Evolutionary conservation across 2,797 vertebrate genomes (phyloP), one percentile per base, ranked within the genome.

Genomic region (Limnodromus scolopaceus): DNA sequence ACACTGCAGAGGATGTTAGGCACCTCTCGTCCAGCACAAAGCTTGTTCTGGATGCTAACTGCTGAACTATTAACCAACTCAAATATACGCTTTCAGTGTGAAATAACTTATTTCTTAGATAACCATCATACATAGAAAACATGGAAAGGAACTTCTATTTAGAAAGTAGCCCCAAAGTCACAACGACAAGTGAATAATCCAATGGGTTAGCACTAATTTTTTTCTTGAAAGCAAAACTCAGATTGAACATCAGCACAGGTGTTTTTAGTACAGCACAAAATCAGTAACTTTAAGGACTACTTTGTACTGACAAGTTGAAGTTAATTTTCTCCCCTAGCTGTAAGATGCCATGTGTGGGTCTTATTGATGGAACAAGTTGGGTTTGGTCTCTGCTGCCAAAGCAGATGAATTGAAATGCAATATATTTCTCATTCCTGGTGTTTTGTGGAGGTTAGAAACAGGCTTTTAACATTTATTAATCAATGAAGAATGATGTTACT

Each of bases 321-420:
- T 43, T 30, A 6, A 22, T 65, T 79, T 92, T 78, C 16, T 45
- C 2, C 18, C 34, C 13, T 41, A 32, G 9, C 12, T 69, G 30
- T 23, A 53, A 34, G 32, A 20, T 11, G 18, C 20, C 7, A 22
- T 38, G 8, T 0, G 0, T 4, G 2, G 2, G 10, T 54, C 15
- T 54, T 77, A 57, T 39, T 48, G 84, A 76, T 15, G 30, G 20
- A 81, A 53, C 2, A 20, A 45, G 2, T 19, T 61, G 5, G 5
- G 4, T 87, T 87, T 85, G 51, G 36, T 38, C n/a, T 84, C 66
- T 69, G 27, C 39, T 87, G n/a, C 49, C 10, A 71, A 65, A 91
- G 34, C 15, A 46, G 61, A 78, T 7, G 30, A 77, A 82, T 69
- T 81, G 43, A 34, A 72, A 0, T 15, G 34, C 45, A 87, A 61